Evolutionary conservation across 2,797 vertebrate species (phyloP).

Genomic region (Cottoperca gobio): DNA sequence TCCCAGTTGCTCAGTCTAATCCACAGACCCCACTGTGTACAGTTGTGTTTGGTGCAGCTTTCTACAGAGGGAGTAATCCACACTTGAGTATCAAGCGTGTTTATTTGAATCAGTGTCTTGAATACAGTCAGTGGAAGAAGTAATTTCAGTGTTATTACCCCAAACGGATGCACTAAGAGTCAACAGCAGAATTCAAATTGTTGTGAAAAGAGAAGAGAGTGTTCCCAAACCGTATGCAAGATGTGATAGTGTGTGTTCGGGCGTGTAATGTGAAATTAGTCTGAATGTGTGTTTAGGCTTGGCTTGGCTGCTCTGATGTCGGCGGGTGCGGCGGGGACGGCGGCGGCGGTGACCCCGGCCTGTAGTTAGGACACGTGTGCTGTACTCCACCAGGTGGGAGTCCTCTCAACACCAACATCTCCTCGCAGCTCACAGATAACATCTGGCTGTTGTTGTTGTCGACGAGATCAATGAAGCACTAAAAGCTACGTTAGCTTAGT

Average conservation of each 20-base stretch:
- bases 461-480: conserved; percentile 34
- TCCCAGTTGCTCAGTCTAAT: not conserved
- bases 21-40: conserved; percentile 1
- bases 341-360: conserved; percentile 12
- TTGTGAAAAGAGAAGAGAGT: conserved; percentile 23
- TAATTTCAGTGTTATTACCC: conserved; percentile 43
- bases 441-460: conserved; percentile 23
- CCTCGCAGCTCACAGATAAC: conserved; percentile 28
- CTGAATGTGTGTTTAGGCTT: conserved; percentile 25
- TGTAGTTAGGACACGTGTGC: no score
- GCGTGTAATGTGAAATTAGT: conserved; percentile 40
- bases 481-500: not conserved
- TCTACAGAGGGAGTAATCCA: conserved; percentile 28
- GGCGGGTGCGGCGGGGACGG: not conserved
- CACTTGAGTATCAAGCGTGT: conserved; percentile 16
- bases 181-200: conserved; percentile 29
- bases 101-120: conserved; percentile 41
- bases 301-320: conserved; percentile 11
- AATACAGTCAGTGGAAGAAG: conserved; percentile 42
- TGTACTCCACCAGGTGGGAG: conserved; percentile 25
- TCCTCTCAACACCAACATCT: conserved; percentile 27
- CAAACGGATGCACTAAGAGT: conserved; percentile 26
- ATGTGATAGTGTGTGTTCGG: conserved; percentile 40
- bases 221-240: conserved; percentile 1
- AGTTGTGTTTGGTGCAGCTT: not conserved